Evolutionary conservation across 2,113 vertebrate genomes (phyloP).

Genomic region (Scophthalmus maximus): DNA sequence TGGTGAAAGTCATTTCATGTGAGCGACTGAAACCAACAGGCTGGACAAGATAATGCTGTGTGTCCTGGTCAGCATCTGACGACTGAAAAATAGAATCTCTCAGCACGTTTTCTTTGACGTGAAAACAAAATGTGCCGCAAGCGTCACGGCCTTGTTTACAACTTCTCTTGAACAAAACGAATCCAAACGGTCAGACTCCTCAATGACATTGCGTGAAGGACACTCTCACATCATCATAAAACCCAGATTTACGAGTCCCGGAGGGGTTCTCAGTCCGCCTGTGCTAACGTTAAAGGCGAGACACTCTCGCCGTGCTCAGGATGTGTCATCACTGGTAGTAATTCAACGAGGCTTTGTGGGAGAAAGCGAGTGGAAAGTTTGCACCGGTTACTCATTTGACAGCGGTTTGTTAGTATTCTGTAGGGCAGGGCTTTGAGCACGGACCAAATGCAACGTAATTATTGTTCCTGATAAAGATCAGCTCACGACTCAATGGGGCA

Average conservation of each 20-base stretch:
- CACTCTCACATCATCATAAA: constrained; percentile 23
- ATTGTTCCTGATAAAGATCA: constrained; percentile 40
- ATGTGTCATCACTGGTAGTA: constrained; percentile 3
- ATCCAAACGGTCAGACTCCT: too few relatives aligned
- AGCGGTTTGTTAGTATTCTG: constrained; percentile 50
- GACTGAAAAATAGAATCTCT: neutral
- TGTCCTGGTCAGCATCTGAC: too few relatives aligned
- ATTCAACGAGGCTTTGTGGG: neutral
- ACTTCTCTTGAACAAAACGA: too few relatives aligned
- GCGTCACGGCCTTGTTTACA: neutral
- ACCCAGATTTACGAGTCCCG: constrained; percentile 9
- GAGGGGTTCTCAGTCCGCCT: constrained; percentile 2
- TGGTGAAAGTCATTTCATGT: too few relatives aligned
- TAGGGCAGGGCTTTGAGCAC: neutral
- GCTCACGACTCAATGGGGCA: constrained; percentile 7
- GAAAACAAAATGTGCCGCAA: neutral
- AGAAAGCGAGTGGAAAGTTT: constrained; percentile 41
- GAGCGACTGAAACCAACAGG: neutral
- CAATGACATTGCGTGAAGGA: constrained; percentile 22
- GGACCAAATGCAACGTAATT: constrained; percentile 24
- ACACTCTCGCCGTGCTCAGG: neutral
- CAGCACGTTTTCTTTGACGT: neutral
- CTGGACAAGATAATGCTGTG: neutral
- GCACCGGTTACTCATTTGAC: constrained; percentile 39
- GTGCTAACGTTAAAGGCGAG: neutral